Evolutionary conservation across 2,888 invertebrate genomes (phyloP).

Genomic region (Odontocerum albicorne): DNA sequence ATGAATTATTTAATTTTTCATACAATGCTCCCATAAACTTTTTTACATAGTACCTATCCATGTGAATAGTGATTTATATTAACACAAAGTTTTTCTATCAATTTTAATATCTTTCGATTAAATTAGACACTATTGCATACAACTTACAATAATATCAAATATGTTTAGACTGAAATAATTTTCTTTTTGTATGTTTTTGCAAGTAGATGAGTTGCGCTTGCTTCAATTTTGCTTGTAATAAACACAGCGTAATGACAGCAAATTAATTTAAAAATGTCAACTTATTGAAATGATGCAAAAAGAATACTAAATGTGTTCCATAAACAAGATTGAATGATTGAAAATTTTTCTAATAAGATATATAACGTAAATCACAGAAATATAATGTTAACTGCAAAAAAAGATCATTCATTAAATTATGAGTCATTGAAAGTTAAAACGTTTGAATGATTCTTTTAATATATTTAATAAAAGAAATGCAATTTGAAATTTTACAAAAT

Average conservation of each 20-base stretch:
- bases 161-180: conserved; percentile 13
- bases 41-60: conserved; percentile 18
- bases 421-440: no score
- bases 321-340: no score
- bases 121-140: conserved; percentile 17
- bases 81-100: conserved; percentile 25
- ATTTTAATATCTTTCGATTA: conserved; percentile 19
- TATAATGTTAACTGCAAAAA: no score
- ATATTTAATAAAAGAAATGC: no score
- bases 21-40: conserved; percentile 31
- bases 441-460: no score
- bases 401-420: no score
- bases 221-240: conserved; percentile 1
- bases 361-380: no score
- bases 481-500: no score
- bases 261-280: no score
- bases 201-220: background rate
- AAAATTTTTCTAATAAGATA: no score
- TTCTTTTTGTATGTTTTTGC: background rate
- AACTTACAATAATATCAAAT: conserved; percentile 4
- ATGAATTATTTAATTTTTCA: conserved; percentile 30
- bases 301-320: no score
- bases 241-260: conserved; percentile 12
- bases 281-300: no score
- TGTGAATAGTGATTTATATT: conserved; percentile 14